Evolutionary conservation across 2,113 vertebrate genomes (phyloP).

Genomic region (Pelusios castaneus): DNA sequence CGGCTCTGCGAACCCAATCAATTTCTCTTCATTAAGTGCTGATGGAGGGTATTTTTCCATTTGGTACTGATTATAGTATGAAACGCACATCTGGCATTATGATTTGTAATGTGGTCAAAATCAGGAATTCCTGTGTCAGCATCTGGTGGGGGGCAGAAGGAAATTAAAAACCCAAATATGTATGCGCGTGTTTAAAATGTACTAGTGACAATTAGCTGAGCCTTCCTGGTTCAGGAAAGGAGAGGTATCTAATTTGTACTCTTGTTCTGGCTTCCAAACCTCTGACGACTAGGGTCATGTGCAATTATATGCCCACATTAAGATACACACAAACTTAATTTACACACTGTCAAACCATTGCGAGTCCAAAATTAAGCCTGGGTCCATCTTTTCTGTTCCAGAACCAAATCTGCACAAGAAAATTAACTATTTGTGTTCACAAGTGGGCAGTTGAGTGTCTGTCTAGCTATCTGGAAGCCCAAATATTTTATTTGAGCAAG

Average conservation of each 20-base stretch:
- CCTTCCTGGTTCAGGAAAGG: background rate
- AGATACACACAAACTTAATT: background rate
- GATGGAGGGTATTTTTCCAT: background rate
- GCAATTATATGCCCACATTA: rapidly evolving
- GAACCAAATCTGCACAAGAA: background rate
- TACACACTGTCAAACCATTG: too few species aligned
- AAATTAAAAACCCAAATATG: background rate
- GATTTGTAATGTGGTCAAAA: background rate
- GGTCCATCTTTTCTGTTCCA: background rate
- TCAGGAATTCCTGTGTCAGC: background rate
- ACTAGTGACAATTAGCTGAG: background rate
- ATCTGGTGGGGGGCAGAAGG: rapidly evolving
- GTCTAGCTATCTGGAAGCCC: background rate
- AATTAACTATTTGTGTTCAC: rapidly evolving
- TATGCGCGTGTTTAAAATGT: background rate
- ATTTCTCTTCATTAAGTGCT: rapidly evolving
- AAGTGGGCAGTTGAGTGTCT: background rate
- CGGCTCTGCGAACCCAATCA: background rate
- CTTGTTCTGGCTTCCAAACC: rapidly evolving
- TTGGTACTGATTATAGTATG: background rate
- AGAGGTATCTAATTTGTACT: background rate
- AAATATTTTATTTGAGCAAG: rapidly evolving
- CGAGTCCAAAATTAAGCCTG: rapidly evolving
- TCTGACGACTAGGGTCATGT: rapidly evolving
- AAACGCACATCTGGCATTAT: background rate